Base-by-base conservation (phyloP, 2,888 invertebrate genomes). In the Myathropa florea region DNA sequence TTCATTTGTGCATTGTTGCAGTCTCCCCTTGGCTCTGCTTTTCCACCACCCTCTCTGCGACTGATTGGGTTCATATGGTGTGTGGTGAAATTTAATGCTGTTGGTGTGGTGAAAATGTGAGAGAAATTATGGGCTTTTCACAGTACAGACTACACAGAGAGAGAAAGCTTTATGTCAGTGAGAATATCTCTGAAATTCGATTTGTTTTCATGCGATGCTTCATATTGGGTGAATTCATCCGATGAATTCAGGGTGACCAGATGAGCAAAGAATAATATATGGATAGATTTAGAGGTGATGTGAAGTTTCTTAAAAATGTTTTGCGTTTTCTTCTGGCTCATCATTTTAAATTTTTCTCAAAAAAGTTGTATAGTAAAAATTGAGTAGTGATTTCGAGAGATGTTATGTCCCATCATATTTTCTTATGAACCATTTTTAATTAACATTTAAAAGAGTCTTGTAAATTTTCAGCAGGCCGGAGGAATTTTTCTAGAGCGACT, bases 1-100 rank as follows among this genome's bases (percentile, higher is more conserved):
- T 67, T 76, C 46, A 53, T 26, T 60, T 60, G 46, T 76, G 60
- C 59, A 61, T 18, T 76, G 28, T 14, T 39, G 21, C 39, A 33
- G 30, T 33, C 57, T 4, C 10, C 57, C 2, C 21, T 21, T 24
- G 14, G 7, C 9, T n/a, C 30, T n/a, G 14, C 6, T 36, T 36
- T 26, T 36, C 18, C 28, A 65, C 21, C 59, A 30, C 28, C 46
- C 14, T 28, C n/a, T 46, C 18, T n/a, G 46, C 18, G 18, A 7
- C 3, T 7, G 24, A 61, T 10, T 46, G 46, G 18, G 12, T 23
- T 33, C 55, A 64, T 57, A 39, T 36, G 55, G 23, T 63, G n/a
- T 46, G 59, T 65, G 75, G 75, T 60, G 59, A 53, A 67, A 10
- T 57, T 2, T 12, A 59, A n/a, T 21, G 2, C 39, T 3, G 33